Evolutionary conservation across 2,888 invertebrate genomes (phyloP), one percentile per base, ranked within the genome.

Genomic region (Aplocera efformata): DNA sequence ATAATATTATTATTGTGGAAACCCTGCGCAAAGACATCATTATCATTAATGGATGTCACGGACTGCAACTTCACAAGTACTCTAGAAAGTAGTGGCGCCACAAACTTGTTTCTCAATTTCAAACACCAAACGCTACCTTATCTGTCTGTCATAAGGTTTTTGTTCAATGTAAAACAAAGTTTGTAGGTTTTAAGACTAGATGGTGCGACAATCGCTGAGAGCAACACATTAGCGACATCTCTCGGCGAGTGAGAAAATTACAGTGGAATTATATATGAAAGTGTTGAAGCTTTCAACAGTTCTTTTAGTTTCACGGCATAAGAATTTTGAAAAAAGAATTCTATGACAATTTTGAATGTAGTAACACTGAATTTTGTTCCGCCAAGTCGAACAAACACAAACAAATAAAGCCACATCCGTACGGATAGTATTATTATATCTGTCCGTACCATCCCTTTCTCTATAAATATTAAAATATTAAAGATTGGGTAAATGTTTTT

Each of bases 211-310:
- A 65, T 74, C 71, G 78, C 69, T 52, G 67, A 74, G 76, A 71
- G 79, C 74, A 70, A 75, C 79, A 84, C 85, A 85, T 86, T 85
- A 86, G 84, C 81, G 85, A 74, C 82, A 82, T 83, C 85, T 83
- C 72, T 73, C 50, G 69, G 56, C 58, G 69, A 84, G 85, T 84
- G 82, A 73, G 81, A 82, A 83, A 83, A 84, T 84, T 81, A 75
- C 80, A 68, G 62, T 62, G 68, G 58, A 79, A 82, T 82, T 81
- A 79, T 63, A 65, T 67, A 72, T 63, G 64, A 55, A 66, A 74
- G 66, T 75, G 71, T 70, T 55, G 61, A 37, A 53, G 69, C 68
- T 68, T 68, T 69, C 57, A 67, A 54, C 48, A 35, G 26, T 53
- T 51, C 51, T 50, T 56, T 48, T 33, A 29, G 27, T 26, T 17